phyloP scores from a whole-genome alignment of 2,797 vertebrate species.

The Acrocephalus scirpaceus region DNA sequence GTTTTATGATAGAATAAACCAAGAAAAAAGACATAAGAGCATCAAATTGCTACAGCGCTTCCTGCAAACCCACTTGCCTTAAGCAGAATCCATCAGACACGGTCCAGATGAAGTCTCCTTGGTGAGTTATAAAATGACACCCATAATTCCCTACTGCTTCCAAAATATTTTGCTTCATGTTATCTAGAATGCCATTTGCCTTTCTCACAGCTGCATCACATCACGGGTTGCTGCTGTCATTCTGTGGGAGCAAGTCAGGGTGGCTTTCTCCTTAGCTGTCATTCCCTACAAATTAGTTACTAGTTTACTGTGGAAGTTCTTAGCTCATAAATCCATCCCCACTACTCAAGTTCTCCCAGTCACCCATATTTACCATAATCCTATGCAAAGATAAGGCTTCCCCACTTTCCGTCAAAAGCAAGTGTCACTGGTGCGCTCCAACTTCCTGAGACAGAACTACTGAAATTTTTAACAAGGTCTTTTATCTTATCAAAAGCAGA shows the following conservation, averaged over 20 bases:
- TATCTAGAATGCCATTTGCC: not conserved
- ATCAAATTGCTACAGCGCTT: not conserved
- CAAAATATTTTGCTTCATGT: not conserved
- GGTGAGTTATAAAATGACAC: not conserved
- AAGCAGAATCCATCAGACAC: not conserved
- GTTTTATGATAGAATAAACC: not conserved
- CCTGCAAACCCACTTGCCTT: not conserved
- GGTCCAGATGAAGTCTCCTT: not conserved
- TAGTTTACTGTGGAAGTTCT: not conserved
- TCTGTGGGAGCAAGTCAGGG: fast-evolving
- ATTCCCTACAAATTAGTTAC: not conserved
- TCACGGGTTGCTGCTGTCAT: fast-evolving
- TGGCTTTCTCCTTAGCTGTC: not conserved
- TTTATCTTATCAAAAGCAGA: conserved; percentile 20
- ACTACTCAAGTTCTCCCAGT: not conserved
- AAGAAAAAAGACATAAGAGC: not conserved
- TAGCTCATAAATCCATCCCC: not conserved
- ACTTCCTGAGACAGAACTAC: not conserved
- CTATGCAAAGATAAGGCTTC: not conserved
- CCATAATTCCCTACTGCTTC: not conserved
- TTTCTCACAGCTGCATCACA: not conserved
- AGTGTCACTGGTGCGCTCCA: not conserved
- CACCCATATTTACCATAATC: not conserved
- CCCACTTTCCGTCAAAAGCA: not conserved
- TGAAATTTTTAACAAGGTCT: conserved; percentile 33